Percentiles rank a stretch among this genome's conserved stretches.
Conservation (phyloP, 2,797 vertebrate species). For the Carapus acus region DNA sequence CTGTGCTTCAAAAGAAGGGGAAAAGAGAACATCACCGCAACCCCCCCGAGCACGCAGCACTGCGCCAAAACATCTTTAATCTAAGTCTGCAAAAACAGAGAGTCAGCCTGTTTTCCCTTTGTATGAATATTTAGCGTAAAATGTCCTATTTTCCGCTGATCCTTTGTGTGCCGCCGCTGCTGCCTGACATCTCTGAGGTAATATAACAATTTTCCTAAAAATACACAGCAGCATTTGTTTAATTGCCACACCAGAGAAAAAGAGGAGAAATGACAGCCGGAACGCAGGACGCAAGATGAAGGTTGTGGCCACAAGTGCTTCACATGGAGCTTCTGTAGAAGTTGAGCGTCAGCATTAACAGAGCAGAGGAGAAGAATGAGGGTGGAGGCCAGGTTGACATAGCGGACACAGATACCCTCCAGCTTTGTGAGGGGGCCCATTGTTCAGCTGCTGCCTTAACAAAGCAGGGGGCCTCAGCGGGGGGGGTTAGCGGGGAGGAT, state of each 20-base stretch:
- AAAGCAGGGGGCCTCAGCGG: constrained; percentile 42
- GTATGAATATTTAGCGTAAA: neutral
- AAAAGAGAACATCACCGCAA: neutral
- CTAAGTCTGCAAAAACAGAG: neutral
- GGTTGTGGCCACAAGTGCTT: too few species aligned
- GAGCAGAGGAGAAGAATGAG: neutral
- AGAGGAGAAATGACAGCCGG: neutral
- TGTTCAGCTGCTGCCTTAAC: constrained; percentile 35
- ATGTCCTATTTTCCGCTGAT: neutral
- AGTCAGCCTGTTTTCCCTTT: neutral
- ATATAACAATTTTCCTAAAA: neutral
- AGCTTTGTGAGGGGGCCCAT: constrained; percentile 32
- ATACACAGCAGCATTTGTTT: neutral
- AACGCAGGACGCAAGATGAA: too few species aligned
- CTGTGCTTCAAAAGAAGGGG: neutral
- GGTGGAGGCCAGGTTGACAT: constrained; percentile 1
- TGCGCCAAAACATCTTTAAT: neutral
- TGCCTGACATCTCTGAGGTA: too few species aligned
- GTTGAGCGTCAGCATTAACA: constrained; percentile 6
- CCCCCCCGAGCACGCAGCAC: too few species aligned
- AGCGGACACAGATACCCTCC: constrained; percentile 29
- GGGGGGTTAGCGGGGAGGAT: constrained; percentile 15
- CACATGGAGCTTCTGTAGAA: neutral
- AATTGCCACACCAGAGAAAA: too few species aligned
- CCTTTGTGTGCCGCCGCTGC: neutral